A percentile compares a stretch with the other conserved stretches of the same genome.
These are phyloP conservation scores for Volucella inanis DNA, from an alignment of 2,888 invertebrate species.

Conservation along the genomic window DNA sequence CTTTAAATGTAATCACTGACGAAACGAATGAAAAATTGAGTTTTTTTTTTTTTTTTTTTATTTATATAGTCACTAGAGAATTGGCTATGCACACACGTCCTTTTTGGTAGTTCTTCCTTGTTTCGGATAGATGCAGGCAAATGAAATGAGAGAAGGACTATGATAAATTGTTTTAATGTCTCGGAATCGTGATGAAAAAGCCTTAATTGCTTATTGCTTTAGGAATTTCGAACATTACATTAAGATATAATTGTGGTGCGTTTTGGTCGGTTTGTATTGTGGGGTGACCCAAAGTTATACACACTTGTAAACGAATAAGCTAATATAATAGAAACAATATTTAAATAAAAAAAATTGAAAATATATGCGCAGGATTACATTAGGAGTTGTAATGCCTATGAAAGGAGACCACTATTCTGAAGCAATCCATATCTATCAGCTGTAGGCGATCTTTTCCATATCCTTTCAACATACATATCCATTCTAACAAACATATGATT, in stretches of 20 bases:
- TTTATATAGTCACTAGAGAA: constrained; percentile 59
- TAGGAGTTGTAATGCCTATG: no score
- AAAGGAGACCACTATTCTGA: no score
- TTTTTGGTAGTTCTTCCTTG: neutral
- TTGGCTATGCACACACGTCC: constrained; percentile 22
- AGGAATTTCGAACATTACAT: neutral
- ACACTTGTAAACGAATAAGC: no score
- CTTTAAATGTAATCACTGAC: constrained; percentile 63
- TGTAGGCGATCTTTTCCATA: no score
- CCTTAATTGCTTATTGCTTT: constrained; percentile 55
- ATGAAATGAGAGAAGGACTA: constrained; percentile 34
- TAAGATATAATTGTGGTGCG: neutral
- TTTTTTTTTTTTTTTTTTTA: constrained; percentile 72
- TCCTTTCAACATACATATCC: no score
- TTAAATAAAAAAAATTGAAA: no score
- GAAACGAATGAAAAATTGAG: constrained; percentile 67
- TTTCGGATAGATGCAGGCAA: constrained; percentile 11
- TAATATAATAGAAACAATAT: no score
- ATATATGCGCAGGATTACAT: no score
- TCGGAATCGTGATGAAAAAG: constrained; percentile 22
- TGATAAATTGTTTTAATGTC: constrained; percentile 49
- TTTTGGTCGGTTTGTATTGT: neutral
- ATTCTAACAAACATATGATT: no score
- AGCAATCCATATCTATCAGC: no score
- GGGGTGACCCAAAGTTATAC: neutral